Base-by-base conservation (phyloP, 2,888 invertebrate genomes). In the Lycocerus yunnanus region DNA sequence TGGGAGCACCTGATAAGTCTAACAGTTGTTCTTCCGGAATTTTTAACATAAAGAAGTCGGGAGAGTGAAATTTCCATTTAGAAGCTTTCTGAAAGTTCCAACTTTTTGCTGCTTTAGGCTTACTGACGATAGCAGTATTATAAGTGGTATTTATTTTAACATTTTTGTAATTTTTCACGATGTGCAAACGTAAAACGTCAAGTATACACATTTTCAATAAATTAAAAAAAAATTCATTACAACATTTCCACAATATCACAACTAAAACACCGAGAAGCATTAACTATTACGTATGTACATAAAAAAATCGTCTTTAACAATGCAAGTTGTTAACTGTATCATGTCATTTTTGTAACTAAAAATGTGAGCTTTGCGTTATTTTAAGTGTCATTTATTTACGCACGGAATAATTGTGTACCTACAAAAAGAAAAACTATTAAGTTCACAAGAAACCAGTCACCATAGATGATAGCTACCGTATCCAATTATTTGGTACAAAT, bases 141-240 rank as follows among this genome's bases (percentile, higher is more conserved):
- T 69, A 27, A 70, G 78, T 27, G 88, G 84, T 16, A 73, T 59
- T 76, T 11, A 71, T 74, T 65, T 76, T 81, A 80, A 63, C 77
- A 59, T 68, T 68, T 66, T 73, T 78, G 16, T 89, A 89, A 72
- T 85, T 88, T 78, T 90, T 89, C 14, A 88, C 88, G 58, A 90
- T 89, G 78, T 90, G 90, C 20, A 90, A 83, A 8, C 90, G 88
- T 60, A 91, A 80, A 65, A 90, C 88, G 83, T 90, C 90, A 14
- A 91, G 84, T 81, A 91, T 89, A 83, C 91, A 91, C 91, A 91
- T 91, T 81, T 68, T 74, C 27, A 59, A 15, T 21, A 21, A 1
- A 21, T 21, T 21, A 21, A 21, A 21, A 9, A 21, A 21, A 8
- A 9, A n/a, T 9, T 9, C 21, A 21, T 21, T 21, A 6, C 1